Base-by-base conservation (phyloP, 2,888 invertebrate genomes). In the Ferdinandea cuprea region DNA sequence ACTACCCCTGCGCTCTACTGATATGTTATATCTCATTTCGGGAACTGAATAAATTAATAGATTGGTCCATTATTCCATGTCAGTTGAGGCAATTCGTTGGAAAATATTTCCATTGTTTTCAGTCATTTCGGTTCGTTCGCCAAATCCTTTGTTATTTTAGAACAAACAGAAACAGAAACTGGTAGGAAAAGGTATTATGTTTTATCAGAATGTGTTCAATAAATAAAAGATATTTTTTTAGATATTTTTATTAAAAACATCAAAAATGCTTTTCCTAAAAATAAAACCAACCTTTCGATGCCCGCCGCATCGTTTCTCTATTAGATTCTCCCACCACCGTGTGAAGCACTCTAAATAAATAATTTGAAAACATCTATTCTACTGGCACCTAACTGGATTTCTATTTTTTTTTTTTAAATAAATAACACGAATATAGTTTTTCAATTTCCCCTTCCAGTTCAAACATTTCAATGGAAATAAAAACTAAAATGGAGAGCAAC, bases 331-430 rank as follows among this genome's bases (percentile, higher is more conserved):
- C 21, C n/a, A 9, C 48, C 11, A 2, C 37, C 1, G n/a, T 32
- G 19, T 8, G n/a, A 35, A 32, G 19, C 48, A 50, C 54, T 68
- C 52, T 69, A 69, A 48, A 48, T 66, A 79, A 73, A 79, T 35
- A 61, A 59, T 37, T 78, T 66, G n/a, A 48, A 65, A 66, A 61
- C 6, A n/a, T 8, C 48, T 30, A 52, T 56, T 56, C 4, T 21
- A 21, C 17, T 19, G 1, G 11, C 0, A 11, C 4, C 25, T 25
- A 25, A 25, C 25, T 5, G 25, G 2, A 25, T 25, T 25, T 56
- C 17, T 17, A 9, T 48, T 52, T 46, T 44, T 11, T n/a, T 50
- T 63, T 35, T 25, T 17, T 4, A 13, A 59, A 54, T n/a, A 35
- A 48, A 61, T 73, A 48, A 17, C 32, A 6, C 32, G 61, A 68